Evolutionary conservation across 2,797 vertebrate genomes (phyloP), one percentile per base, ranked within the genome.

Genomic region (Typhlichthys subterraneus): DNA sequence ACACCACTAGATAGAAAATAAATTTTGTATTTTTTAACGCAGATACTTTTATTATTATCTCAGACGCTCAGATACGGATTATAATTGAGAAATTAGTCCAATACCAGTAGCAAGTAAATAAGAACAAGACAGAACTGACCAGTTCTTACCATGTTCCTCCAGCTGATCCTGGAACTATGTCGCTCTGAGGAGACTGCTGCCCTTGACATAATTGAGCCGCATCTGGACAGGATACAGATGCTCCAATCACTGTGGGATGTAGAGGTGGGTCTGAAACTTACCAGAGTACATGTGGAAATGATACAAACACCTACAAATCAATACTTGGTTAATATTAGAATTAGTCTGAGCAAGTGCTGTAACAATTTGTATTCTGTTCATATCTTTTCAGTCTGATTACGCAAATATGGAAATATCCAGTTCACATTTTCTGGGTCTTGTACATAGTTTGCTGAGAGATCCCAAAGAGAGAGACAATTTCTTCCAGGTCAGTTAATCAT

Each of bases 401-500:
- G 64, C 50, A 53, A 87, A 89, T 57, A 80, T 89, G 56, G 80
- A 63, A 0, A 75, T 66, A 6, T 85, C 92, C 0, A 85, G 83
- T 48, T 88, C 91, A 33, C 91, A 89, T 52, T 95, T 95, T 63
- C 81, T 90, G 69, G 77, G 85, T 19, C 89, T 92, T 2, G 86
- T 94, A 48, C 80, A 87, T 52, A 88, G 77, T 11, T 69, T 95
- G 48, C 79, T 91, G 45, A 76, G 79, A 70, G 81, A 86, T 69
- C 83, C 87, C 0, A 81, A 81, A 9, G 81, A 89, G 60, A 87
- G 87, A 57, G 77, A n/a, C 17, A 86, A 69, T 63, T 91, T 90
- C 65, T 90, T 88, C 69, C 81, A 83, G 65, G 90, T 89, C 53
- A 31, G 56, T 63, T 9, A 8, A 7, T 1, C 50, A 45, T 3